Base-by-base conservation (phyloP, 2,888 invertebrate genomes). In the Cistogaster globosa region DNA sequence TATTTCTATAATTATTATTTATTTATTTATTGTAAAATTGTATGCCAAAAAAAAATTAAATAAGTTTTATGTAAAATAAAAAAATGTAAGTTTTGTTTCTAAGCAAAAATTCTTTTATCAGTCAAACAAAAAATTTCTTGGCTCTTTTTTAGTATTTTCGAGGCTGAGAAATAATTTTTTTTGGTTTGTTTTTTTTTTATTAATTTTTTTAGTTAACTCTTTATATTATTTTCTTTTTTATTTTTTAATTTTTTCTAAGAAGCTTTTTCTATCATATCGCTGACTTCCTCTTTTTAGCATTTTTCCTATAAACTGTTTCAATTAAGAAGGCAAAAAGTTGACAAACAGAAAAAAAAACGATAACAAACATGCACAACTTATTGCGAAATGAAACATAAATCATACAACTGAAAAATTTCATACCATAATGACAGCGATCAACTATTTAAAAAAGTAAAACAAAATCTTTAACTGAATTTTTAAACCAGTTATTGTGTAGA, bases 331-430 rank as follows among this genome's bases (percentile, higher is more conserved):
- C 16, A 74, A 32, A 38, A 18, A 63, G 18, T 20, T n/a, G 11
- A 42, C 18, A 58, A 22, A 53, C 38, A 38, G 6, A 11, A 32
- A 32, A 32, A 32, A 32, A 32, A 32, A 32, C 67, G 85, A 85
- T 85, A 85, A 85, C 53, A 75, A 78, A 85, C 85, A 85, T 85
- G 85, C 78, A 82, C 65, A 60, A 58, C 72, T 85, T 68, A 72
- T 71, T 63, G 62, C 42, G 14, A 77, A 68, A 36, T 63, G 57
- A 69, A 51, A 48, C 79, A 79, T 85, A 85, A 78, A 81, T 81
- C 78, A 85, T 78, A 81, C 12, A 68, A 55, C 42, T 58, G 48
- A 48, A 68, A 63, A 55, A 57, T 51, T 60, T 71, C 42, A 32
- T 53, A 75, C 20, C 53, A 45, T 81, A 75, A 78, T 81, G 77